These are phyloP conservation scores for Pipistrellus pipistrellus DNA, from an alignment of 2,797 vertebrate genomes.

Conservation along the genomic window DNA sequence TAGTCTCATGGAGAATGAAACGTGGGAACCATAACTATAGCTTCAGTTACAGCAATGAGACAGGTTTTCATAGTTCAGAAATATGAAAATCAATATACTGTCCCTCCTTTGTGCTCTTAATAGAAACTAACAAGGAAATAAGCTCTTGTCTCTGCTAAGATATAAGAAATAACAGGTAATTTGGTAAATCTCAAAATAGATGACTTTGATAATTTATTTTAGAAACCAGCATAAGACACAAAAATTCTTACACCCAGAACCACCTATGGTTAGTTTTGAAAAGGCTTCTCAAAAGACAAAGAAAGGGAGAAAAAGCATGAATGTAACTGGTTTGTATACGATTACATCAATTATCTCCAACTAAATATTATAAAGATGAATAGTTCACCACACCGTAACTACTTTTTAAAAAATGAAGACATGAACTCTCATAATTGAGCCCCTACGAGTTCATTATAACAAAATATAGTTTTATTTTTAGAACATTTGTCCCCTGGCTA, in stretches of 20 bases:
- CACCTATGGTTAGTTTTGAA: conserved; percentile 46
- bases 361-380: conserved; percentile 1
- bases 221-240: conserved; percentile 36
- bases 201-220: conserved; percentile 33
- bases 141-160: conserved; percentile 7
- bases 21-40: neutral
- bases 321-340: neutral
- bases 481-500: neutral
- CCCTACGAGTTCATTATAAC: neutral
- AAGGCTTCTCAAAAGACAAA: neutral
- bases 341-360: neutral
- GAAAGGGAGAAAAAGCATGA: neutral
- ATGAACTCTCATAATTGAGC: neutral
- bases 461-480: neutral
- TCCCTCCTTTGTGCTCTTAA: neutral
- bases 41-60: conserved; percentile 2
- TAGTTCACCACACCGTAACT: neutral
- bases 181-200: conserved; percentile 47
- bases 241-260: conserved; percentile 50
- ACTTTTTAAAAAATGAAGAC: neutral
- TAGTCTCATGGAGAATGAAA: neutral
- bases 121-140: conserved; percentile 40
- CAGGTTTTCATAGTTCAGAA: conserved; percentile 48
- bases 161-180: conserved; percentile 40
- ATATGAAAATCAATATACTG: conserved; percentile 44